These are phyloP conservation scores for Labroides dimidiatus DNA, from an alignment of 2,797 vertebrate species.

Conservation along the genomic window DNA sequence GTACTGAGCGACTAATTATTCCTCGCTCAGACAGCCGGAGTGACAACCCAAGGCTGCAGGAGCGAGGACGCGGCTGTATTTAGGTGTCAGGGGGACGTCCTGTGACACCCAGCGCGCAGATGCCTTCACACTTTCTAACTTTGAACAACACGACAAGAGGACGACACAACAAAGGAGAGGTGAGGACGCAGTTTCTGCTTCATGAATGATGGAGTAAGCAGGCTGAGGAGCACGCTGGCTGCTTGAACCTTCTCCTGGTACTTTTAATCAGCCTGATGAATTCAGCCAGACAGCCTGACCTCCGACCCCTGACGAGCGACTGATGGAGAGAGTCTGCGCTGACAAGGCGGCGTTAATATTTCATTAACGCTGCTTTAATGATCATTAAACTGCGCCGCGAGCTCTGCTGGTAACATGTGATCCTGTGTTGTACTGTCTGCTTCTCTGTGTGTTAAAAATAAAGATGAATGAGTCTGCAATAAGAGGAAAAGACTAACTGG, in stretches of 20 bases:
- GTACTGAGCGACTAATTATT: neutral
- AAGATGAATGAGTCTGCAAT: neutral
- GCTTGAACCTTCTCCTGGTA: slow-evolving; percentile 56
- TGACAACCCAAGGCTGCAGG: slow-evolving; percentile 22
- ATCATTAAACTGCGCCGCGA: slow-evolving; percentile 58
- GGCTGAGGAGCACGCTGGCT: neutral
- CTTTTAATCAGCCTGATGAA: slow-evolving; percentile 75
- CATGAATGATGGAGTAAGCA: neutral
- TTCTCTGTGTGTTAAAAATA: slow-evolving; percentile 37
- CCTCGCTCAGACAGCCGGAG: slow-evolving; percentile 32
- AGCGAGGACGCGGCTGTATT: slow-evolving; percentile 8
- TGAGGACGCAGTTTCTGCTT: slow-evolving; percentile 36
- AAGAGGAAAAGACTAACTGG: neutral
- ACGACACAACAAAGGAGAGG: slow-evolving; percentile 20
- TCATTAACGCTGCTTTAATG: slow-evolving; percentile 62
- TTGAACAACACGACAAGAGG: slow-evolving; percentile 43
- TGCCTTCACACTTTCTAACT: slow-evolving; percentile 49
- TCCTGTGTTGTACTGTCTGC: slow-evolving; percentile 21
- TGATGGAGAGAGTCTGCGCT: slow-evolving; percentile 61
- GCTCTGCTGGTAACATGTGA: slow-evolving; percentile 39
- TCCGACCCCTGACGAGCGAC: slow-evolving; percentile 60
- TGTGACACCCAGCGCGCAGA: slow-evolving; percentile 34
- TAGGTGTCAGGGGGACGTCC: slow-evolving; percentile 54
- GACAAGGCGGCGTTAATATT: slow-evolving; percentile 68
- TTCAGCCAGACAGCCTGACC: slow-evolving; percentile 65